Conservation (phyloP, 2,113 vertebrate species). For the Chaetodon trifascialis region DNA sequence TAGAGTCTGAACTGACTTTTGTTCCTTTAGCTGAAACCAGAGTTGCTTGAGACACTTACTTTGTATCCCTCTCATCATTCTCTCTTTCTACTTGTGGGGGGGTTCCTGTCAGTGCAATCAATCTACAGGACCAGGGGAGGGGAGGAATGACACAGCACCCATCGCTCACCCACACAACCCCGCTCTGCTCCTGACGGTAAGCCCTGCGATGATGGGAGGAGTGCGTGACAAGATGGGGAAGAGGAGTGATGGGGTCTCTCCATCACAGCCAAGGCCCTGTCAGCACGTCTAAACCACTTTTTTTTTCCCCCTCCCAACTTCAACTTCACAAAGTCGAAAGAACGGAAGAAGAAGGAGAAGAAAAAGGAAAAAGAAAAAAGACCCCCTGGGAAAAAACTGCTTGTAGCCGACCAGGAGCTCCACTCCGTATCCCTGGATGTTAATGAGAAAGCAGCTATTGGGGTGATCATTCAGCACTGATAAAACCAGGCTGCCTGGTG, state of each 20-base stretch:
- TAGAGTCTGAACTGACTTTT: conserved; percentile 13
- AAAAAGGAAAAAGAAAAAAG: too few relatives aligned
- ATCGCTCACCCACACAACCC: conserved; percentile 40
- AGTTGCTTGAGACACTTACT: conserved; percentile 12
- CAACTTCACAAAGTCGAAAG: conserved; percentile 16
- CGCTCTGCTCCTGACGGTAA: conserved; percentile 48
- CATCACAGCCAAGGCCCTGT: conserved; percentile 63
- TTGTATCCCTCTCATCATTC: conserved; percentile 26
- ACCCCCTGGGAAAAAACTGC: background rate
- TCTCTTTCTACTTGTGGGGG: conserved; percentile 2
- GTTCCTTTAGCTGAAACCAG: conserved; percentile 16
- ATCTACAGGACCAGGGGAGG: conserved; percentile 56
- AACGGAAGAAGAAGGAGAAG: too few relatives aligned
- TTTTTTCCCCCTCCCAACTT: conserved; percentile 5
- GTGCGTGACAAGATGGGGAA: conserved; percentile 51
- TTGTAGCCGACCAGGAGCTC: background rate
- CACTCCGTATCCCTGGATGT: background rate
- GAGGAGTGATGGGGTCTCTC: conserved; percentile 50
- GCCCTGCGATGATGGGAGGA: conserved; percentile 58
- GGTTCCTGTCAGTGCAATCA: conserved; percentile 49
- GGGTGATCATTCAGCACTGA: conserved; percentile 54
- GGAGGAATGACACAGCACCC: conserved; percentile 43
- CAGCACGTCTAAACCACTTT: conserved; percentile 15
- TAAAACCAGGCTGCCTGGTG: conserved; percentile 43
- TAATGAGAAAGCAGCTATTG: conserved; percentile 58